Evolutionary conservation across 1,140 invertebrate genomes (phyloP).

Genomic region (Scaptomyza hsui): DNA sequence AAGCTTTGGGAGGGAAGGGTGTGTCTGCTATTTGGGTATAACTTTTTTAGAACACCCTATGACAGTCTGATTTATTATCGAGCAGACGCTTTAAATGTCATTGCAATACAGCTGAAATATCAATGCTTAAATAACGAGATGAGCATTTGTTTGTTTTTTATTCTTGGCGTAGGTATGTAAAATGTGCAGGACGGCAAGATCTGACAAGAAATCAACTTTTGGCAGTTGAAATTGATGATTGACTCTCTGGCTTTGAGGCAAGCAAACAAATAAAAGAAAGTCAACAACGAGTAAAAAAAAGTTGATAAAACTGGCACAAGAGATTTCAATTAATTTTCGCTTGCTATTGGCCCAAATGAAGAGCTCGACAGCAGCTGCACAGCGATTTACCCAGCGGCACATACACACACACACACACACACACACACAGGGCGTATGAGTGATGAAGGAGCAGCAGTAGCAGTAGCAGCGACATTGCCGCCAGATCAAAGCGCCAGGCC

Average conservation of each 20-base stretch:
- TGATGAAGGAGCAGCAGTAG: constrained; percentile 59
- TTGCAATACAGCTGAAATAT: constrained; percentile 62
- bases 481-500: constrained; percentile 50
- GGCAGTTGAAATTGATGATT: constrained; percentile 72
- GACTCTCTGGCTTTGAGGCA: constrained; percentile 43
- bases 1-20: not conserved
- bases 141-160: constrained; percentile 46
- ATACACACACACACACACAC: constrained; percentile 56
- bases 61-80: constrained; percentile 79
- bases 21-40: constrained; percentile 28
- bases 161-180: not conserved
- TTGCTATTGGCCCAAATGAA: constrained; percentile 71
- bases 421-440: constrained; percentile 63
- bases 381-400: constrained; percentile 28
- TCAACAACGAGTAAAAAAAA: constrained; percentile 13
- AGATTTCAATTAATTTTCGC: constrained; percentile 79
- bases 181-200: constrained; percentile 33
- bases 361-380: constrained; percentile 26
- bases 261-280: constrained; percentile 4
- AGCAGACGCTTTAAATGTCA: constrained; percentile 75
- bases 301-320: constrained; percentile 29
- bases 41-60: constrained; percentile 65
- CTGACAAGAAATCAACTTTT: constrained; percentile 40
- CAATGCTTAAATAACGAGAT: constrained; percentile 62
- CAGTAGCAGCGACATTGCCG: constrained; percentile 11